Evolutionary conservation across 2,113 vertebrate genomes (phyloP).

Genomic region (Ondatra zibethicus): DNA sequence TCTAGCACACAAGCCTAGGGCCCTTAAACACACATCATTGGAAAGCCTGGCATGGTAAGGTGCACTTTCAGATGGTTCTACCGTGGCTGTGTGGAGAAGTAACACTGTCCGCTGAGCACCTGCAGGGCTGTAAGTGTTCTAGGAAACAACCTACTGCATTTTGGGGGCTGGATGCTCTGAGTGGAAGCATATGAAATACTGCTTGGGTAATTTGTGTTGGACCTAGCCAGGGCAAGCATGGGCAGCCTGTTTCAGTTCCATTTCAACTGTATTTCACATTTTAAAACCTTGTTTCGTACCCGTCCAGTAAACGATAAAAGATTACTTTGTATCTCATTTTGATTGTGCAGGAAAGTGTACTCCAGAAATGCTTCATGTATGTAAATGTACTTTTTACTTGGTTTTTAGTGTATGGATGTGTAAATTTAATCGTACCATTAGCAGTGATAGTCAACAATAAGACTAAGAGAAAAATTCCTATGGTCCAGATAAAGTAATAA

Average conservation of each 20-base stretch:
- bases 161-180: neutral
- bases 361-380: neutral
- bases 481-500: neutral
- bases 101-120: neutral
- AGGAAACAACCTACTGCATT: neutral
- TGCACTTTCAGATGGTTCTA: neutral
- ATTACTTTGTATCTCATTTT: neutral
- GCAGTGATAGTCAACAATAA: neutral
- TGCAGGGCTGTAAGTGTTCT: fast-evolving
- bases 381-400: neutral
- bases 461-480: neutral
- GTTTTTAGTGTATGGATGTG: neutral
- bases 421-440: neutral
- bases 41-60: neutral
- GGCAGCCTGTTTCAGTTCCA: neutral
- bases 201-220: neutral
- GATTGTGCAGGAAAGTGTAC: neutral
- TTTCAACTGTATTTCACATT: neutral
- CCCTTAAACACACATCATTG: neutral
- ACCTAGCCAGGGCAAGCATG: neutral
- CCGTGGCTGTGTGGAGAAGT: neutral
- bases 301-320: neutral
- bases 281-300: neutral
- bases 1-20: neutral
- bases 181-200: neutral